Conservation (phyloP, 2,888 invertebrate species). For the Spicauda simplicius region DNA sequence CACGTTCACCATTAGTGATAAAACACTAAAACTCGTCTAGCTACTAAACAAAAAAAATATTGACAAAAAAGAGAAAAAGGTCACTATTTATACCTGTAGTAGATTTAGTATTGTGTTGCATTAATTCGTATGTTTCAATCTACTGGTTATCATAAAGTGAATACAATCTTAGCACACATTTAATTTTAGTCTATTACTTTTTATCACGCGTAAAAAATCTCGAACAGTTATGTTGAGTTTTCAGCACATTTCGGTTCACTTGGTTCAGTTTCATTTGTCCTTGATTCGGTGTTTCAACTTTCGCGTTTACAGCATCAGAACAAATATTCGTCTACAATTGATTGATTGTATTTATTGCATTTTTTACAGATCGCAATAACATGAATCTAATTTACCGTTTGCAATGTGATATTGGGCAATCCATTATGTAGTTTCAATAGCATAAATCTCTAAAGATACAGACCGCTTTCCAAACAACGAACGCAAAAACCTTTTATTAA, state of each 20-base stretch:
- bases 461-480: neutral
- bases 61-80: too few species aligned
- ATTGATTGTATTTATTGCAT: neutral
- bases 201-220: slow-evolving; percentile 16
- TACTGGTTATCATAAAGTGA: too few species aligned
- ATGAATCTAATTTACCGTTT: slow-evolving; percentile 8
- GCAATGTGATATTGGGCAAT: slow-evolving; percentile 19
- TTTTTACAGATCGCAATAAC: slow-evolving; percentile 9
- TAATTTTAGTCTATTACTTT: neutral
- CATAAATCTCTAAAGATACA: slow-evolving; percentile 1
- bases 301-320: slow-evolving; percentile 12
- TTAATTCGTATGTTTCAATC: too few species aligned
- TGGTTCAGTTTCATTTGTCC: slow-evolving; percentile 11
- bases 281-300: slow-evolving; percentile 10
- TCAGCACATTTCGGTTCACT: slow-evolving; percentile 11
- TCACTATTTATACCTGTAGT: too few species aligned
- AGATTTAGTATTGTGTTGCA: too few species aligned
- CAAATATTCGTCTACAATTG: slow-evolving; percentile 11
- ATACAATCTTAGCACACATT: neutral
- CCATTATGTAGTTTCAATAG: slow-evolving; percentile 23
- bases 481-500: slow-evolving; percentile 40
- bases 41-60: too few species aligned
- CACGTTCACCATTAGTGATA: too few species aligned
- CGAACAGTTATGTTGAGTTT: slow-evolving; percentile 1
- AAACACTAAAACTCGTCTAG: too few species aligned